A percentile compares a stretch with the other conserved stretches of the same genome.
Conservation (phyloP, 2,888 invertebrate genomes). For the Caenorhabditis sp. region DNA sequence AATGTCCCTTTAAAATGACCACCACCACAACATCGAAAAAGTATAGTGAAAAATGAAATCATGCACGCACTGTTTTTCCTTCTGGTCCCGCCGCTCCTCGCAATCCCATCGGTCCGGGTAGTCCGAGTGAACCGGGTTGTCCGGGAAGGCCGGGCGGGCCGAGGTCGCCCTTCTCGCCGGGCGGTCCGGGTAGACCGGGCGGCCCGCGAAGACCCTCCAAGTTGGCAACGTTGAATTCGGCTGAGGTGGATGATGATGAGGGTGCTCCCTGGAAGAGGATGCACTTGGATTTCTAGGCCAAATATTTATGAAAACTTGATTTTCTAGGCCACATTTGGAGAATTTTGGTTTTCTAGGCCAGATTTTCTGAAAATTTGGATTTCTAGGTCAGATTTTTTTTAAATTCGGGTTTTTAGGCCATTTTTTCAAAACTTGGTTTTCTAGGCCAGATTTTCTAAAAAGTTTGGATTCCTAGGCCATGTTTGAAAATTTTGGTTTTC, state of each 20-base stretch:
- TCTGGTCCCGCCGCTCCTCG: slow-evolving; percentile 64
- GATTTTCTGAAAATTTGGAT: too few species aligned
- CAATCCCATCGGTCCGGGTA: slow-evolving; percentile 59
- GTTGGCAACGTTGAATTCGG: slow-evolving; percentile 38
- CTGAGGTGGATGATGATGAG: slow-evolving; percentile 7
- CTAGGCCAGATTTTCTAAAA: too few species aligned
- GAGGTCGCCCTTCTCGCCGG: slow-evolving; percentile 61
- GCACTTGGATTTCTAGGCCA: background rate
- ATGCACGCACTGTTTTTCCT: slow-evolving; percentile 54
- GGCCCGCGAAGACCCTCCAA: slow-evolving; percentile 51
- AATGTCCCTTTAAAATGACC: background rate
- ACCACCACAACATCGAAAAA: slow-evolving; percentile 15
- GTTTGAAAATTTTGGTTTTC: too few species aligned
- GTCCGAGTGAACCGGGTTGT: slow-evolving; percentile 62
- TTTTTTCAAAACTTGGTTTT: too few species aligned
- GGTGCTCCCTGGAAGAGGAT: slow-evolving; percentile 21
- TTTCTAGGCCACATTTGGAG: background rate
- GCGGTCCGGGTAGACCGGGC: slow-evolving; percentile 55
- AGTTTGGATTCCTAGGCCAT: too few species aligned
- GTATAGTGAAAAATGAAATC: slow-evolving; percentile 13
- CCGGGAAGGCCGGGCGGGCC: slow-evolving; percentile 58
- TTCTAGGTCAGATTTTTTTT: too few species aligned
- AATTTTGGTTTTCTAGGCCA: too few species aligned
- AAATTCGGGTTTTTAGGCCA: too few species aligned
- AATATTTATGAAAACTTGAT: too few species aligned